Percentiles rank a stretch among this genome's conserved stretches.
Evolutionary conservation across 2,797 vertebrate genomes (phyloP).

Genomic region (Choloepus didactylus): DNA sequence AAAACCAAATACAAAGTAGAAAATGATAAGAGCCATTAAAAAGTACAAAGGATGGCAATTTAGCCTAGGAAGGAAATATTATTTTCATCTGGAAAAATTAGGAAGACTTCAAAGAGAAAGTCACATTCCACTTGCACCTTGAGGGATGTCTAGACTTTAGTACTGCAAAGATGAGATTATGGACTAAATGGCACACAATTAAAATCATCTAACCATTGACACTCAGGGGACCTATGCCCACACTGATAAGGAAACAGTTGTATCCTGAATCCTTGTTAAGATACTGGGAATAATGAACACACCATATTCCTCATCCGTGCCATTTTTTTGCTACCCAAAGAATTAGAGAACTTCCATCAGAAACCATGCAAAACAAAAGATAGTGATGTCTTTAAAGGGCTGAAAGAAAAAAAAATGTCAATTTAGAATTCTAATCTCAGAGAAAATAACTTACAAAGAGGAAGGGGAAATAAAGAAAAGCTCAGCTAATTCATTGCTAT

Average conservation of each 20-base stretch:
- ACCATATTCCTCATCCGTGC: too few species aligned
- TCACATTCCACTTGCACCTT: too few species aligned
- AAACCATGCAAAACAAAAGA: conserved; percentile 39
- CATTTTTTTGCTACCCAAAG: background rate
- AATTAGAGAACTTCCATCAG: conserved; percentile 24
- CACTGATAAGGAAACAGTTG: too few species aligned
- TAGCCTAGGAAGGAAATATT: background rate
- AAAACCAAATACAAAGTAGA: conserved; percentile 12
- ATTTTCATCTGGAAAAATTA: background rate
- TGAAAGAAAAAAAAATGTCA: background rate
- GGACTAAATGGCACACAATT: too few species aligned
- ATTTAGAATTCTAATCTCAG: background rate
- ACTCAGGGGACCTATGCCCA: too few species aligned
- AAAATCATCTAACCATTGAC: too few species aligned
- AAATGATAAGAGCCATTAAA: background rate
- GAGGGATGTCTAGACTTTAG: too few species aligned
- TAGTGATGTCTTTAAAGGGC: background rate
- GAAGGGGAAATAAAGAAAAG: background rate
- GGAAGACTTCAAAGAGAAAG: background rate
- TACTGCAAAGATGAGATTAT: too few species aligned
- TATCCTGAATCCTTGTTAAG: too few species aligned
- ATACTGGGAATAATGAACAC: too few species aligned
- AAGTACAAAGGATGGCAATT: background rate
- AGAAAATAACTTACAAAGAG: background rate
- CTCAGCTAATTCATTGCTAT: background rate